Conservation (phyloP, 2,797 vertebrate genomes). For the Labeo calbasu region DNA sequence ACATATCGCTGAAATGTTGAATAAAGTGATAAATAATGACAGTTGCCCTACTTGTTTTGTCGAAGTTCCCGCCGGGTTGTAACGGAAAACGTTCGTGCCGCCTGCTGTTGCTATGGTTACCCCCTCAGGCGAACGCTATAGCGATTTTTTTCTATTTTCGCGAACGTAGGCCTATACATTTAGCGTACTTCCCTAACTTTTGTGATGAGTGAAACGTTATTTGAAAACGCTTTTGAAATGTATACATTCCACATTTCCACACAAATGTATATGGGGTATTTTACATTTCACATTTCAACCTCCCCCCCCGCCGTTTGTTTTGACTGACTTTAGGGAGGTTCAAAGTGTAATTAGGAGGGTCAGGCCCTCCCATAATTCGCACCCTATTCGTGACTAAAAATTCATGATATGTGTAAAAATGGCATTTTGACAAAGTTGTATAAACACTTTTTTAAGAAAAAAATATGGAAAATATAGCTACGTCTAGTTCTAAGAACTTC, state of each 20-base stretch:
- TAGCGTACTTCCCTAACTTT: background rate
- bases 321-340: slow-evolving; percentile 18
- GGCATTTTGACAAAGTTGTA: background rate
- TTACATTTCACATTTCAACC: background rate
- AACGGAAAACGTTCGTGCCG: background rate
- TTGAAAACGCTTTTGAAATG: slow-evolving; percentile 6
- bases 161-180: background rate
- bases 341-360: slow-evolving; percentile 6
- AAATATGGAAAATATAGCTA: background rate
- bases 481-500: background rate
- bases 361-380: background rate
- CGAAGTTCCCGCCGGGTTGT: background rate
- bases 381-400: background rate
- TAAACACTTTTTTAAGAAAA: background rate
- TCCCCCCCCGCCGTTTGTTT: background rate
- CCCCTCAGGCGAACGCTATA: background rate
- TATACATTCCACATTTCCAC: background rate
- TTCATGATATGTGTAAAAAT: background rate
- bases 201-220: background rate
- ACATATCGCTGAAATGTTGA: background rate
- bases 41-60: slow-evolving; percentile 10
- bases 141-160: background rate
- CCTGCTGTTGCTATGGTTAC: slow-evolving; percentile 33
- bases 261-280: background rate
- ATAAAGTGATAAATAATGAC: slow-evolving; percentile 2